phyloP scores from a whole-genome alignment of 2,888 invertebrate genomes.

The Campoletis raptor region DNA sequence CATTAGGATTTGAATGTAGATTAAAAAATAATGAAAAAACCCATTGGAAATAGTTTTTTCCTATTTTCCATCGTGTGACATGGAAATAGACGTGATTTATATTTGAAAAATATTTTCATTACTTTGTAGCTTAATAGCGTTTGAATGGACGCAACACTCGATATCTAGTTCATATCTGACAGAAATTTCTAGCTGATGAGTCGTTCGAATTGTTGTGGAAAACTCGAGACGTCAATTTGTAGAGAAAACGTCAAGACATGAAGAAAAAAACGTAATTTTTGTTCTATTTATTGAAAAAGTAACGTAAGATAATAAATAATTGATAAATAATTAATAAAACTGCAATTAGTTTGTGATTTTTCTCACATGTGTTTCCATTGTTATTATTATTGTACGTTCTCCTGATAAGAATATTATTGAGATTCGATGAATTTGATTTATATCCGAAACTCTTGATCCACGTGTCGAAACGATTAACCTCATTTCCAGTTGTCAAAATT shows the following conservation, averaged over 20 bases:
- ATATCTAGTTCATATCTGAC: neutral
- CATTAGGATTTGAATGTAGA: neutral
- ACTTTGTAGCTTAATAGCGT: neutral
- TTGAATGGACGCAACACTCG: neutral
- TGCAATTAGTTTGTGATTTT: neutral
- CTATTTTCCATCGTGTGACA: neutral
- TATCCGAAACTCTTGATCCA: neutral
- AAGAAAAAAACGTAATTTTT: neutral
- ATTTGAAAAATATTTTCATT: neutral
- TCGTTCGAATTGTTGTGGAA: neutral
- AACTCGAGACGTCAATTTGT: neutral
- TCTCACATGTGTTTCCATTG: neutral
- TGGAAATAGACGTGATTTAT: neutral
- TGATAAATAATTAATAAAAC: neutral
- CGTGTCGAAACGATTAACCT: slow-evolving; percentile 16
- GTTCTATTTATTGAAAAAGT: neutral
- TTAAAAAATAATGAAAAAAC: neutral
- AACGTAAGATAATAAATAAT: neutral
- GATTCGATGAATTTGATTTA: neutral
- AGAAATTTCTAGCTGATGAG: neutral
- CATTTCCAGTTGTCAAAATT: slow-evolving; percentile 13
- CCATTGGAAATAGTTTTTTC: neutral
- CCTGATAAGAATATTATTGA: neutral
- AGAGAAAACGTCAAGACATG: neutral
- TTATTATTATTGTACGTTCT: neutral